Conservation (phyloP, 2,888 invertebrate genomes). For the Dryocosmus kuriphilus region DNA sequence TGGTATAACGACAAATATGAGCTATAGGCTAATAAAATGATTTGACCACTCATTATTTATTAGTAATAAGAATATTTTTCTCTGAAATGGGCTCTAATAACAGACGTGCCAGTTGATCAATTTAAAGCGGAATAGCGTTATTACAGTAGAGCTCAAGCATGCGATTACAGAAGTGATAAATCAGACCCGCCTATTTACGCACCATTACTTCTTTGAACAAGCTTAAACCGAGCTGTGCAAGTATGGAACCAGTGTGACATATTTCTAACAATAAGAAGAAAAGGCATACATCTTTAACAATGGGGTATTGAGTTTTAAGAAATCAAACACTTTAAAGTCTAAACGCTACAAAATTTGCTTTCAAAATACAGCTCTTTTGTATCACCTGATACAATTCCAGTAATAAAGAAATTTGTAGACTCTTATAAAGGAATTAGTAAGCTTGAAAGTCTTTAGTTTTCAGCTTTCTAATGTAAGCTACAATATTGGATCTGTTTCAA, state of each 20-base stretch:
- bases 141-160: constrained; percentile 21
- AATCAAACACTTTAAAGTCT: not conserved
- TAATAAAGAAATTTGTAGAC: not conserved
- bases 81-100: constrained; percentile 10
- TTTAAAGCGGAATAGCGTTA: constrained; percentile 33
- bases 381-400: not conserved
- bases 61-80: constrained; percentile 31
- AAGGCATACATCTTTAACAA: not conserved
- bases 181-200: constrained; percentile 33
- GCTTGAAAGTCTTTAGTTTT: not conserved
- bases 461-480: no score
- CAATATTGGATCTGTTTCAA: no score
- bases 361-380: not conserved
- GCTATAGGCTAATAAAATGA: constrained; percentile 8
- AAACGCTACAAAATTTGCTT: not conserved
- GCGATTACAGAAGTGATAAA: constrained; percentile 37
- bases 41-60: constrained; percentile 24
- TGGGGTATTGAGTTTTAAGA: not conserved
- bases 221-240: constrained; percentile 7
- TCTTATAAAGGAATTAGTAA: not conserved
- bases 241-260: constrained; percentile 10
- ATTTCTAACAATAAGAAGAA: constrained; percentile 24
- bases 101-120: constrained; percentile 30
- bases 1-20: not conserved
- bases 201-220: constrained; percentile 38